Evolutionary conservation across 2,888 invertebrate species (phyloP).

Genomic region (Malacosoma neustria): DNA sequence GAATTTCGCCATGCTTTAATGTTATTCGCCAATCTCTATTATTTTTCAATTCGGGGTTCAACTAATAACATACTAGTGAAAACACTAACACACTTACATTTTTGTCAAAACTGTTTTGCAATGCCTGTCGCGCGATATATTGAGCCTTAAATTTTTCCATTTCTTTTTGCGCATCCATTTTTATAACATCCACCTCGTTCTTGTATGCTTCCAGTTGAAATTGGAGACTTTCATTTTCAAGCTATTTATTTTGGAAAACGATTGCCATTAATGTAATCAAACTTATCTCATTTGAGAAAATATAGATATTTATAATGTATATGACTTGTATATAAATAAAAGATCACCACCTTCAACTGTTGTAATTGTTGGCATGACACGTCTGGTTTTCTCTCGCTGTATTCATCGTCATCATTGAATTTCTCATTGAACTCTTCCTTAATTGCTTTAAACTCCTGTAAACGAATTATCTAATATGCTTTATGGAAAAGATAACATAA

Average conservation of each 20-base stretch:
- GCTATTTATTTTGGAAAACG: too few relatives aligned
- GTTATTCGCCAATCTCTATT: too few relatives aligned
- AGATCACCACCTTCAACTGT: conserved; percentile 45
- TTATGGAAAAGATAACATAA: too few relatives aligned
- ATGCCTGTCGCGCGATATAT: conserved; percentile 77
- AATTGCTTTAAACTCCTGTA: conserved; percentile 56
- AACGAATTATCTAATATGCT: conserved; percentile 12
- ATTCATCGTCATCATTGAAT: conserved; percentile 47
- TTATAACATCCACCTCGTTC: conserved; percentile 92
- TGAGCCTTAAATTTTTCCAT: conserved; percentile 87
- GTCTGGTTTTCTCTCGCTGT: conserved; percentile 25
- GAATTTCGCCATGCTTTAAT: too few relatives aligned
- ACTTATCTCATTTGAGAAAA: too few relatives aligned
- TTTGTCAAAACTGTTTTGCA: conserved; percentile 51
- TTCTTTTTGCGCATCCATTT: conserved; percentile 85
- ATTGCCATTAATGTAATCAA: too few relatives aligned
- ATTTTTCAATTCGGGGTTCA: too few relatives aligned
- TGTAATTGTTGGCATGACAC: conserved; percentile 34
- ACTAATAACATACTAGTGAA: background rate
- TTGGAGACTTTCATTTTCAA: conserved; percentile 92
- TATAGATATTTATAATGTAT: too few relatives aligned
- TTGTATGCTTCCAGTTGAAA: conserved; percentile 96
- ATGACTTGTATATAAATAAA: too few relatives aligned
- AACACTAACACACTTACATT: conserved; percentile 27
- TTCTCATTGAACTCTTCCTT: conserved; percentile 65